Base-by-base conservation (phyloP, 2,797 vertebrate species). In the Percopsis omiscomaycus region DNA sequence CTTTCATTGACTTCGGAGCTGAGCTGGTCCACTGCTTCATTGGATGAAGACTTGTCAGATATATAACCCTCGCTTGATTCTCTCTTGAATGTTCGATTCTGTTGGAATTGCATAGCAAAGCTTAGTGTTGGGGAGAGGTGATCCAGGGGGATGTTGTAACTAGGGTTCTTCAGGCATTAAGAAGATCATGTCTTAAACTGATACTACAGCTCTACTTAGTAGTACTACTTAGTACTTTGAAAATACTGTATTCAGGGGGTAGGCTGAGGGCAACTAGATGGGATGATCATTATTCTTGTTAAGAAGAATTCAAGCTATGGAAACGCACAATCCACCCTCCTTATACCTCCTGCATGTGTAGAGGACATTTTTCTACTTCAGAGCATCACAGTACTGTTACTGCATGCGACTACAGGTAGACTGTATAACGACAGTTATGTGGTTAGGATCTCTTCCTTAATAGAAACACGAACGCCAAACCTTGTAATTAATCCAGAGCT, bases 11-110 rank as follows among this genome's bases (percentile, higher is more conserved):
- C 84, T 77, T 92, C 91, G 68, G 80, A 78, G 84, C 83, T 83
- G 84, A 92, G 81, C 85, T 93, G 91, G 64, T 88, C 83, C 85
- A 87, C 82, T 68, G 90, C 90, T 75, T 93, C 92, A 88, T 89
- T 90, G 88, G 90, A 93, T 49, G 92, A 91, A 15, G 91, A 85
- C 85, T 90, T 89, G 79, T 90, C 92, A 76, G 92, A 88, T 65
- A 86, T 88, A 81, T 84, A 86, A 89, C 88, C 92, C 79, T 85
- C 80, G 22, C 85, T 92, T 70, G 85, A 90, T 44, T 90, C 75
- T 61, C 81, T 88, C 86, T 89, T 87, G 82, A 92, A 80, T 79
- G 84, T 78, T 82, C 83, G 88, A 82, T 63, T 92, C 92, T 91
- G 89, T 89, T 90, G 89, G 75, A 90, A 91, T 82, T 83, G 92